Evolutionary conservation across 2,888 invertebrate genomes (phyloP).

Genomic region (Electrophaes corylata): DNA sequence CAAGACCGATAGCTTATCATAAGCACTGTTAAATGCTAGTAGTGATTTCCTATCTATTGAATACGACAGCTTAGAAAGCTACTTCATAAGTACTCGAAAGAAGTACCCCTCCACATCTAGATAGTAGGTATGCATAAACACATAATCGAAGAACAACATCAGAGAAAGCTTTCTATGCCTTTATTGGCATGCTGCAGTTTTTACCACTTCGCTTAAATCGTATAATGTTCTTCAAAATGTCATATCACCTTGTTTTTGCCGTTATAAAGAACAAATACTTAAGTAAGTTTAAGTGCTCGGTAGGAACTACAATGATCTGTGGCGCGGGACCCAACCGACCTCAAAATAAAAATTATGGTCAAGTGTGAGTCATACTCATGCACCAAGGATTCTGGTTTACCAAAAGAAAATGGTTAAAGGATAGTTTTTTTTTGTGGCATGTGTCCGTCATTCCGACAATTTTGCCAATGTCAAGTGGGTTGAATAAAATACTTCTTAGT

Average conservation of each 20-base stretch:
- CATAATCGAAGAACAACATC: constrained; percentile 1
- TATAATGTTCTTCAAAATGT: constrained; percentile 28
- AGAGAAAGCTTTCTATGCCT: constrained; percentile 12
- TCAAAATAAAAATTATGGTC: constrained; percentile 31
- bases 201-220: constrained; percentile 16
- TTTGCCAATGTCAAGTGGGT: too few species aligned
- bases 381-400: background rate
- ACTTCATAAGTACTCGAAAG: background rate
- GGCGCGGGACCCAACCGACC: constrained; percentile 20
- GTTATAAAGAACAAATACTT: constrained; percentile 36
- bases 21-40: too few species aligned
- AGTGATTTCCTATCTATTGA: too few species aligned
- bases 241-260: constrained; percentile 34
- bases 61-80: too few species aligned
- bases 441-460: too few species aligned
- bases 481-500: too few species aligned
- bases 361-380: background rate
- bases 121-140: background rate
- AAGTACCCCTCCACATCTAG: background rate
- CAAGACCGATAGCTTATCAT: too few species aligned
- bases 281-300: constrained; percentile 13
- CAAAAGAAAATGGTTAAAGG: too few species aligned
- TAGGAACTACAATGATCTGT: constrained; percentile 14
- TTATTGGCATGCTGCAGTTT: constrained; percentile 13
- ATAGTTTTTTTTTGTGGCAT: too few species aligned